Evolutionary conservation across 2,797 vertebrate species (phyloP).

Genomic region (Alca torda): DNA sequence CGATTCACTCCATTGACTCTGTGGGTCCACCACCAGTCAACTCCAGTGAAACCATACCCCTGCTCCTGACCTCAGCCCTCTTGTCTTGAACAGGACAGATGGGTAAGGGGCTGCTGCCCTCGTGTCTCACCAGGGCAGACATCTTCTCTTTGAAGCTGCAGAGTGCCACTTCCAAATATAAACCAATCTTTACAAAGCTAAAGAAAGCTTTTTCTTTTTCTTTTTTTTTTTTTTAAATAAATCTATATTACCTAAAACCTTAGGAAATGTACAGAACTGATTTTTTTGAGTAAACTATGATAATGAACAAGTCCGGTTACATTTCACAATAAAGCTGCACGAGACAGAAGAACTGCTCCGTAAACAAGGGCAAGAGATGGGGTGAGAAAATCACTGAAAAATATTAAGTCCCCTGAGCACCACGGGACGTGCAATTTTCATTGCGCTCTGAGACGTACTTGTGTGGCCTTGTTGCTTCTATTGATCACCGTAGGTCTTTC

Average conservation of each 20-base stretch:
- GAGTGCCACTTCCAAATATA: neutral
- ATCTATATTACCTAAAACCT: neutral
- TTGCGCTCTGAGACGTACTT: slow-evolving; percentile 49
- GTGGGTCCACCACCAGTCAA: neutral
- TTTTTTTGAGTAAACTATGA: neutral
- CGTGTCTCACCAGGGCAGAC: neutral
- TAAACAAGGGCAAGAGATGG: slow-evolving; percentile 30
- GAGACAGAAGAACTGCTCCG: neutral
- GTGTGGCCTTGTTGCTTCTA: slow-evolving; percentile 70
- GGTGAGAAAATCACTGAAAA: slow-evolving; percentile 61
- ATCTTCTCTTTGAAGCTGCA: neutral
- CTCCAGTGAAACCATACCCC: neutral
- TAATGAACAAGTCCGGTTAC: neutral
- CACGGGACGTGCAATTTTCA: slow-evolving; percentile 63
- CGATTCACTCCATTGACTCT: too few relatives aligned
- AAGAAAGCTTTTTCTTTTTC: neutral
- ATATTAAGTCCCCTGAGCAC: slow-evolving; percentile 66
- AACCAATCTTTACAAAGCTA: neutral
- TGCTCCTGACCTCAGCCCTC: neutral
- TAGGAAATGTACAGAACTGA: neutral
- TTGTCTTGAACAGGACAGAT: neutral
- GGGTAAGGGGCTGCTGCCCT: neutral
- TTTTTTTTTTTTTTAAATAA: neutral
- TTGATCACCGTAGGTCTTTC: slow-evolving; percentile 73
- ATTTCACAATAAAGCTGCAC: neutral